Conservation (phyloP, 2,113 vertebrate species). For the Silurus glanis region DNA sequence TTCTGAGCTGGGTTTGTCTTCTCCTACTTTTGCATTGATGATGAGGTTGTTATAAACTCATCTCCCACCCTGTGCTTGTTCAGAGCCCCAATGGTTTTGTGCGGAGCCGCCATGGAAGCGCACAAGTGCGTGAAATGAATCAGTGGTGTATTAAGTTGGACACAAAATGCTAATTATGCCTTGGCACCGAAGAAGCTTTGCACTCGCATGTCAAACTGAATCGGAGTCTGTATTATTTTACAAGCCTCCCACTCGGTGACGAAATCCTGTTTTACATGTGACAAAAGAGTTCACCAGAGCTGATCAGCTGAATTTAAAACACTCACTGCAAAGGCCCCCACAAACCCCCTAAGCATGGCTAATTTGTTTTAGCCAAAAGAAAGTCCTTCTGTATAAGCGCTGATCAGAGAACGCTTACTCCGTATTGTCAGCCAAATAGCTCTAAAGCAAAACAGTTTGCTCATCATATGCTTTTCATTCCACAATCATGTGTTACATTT, state of each 20-base stretch:
- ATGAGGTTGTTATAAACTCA: not conserved
- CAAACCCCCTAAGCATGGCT: conserved; percentile 26
- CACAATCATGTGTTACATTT: not conserved
- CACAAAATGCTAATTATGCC: conserved; percentile 38
- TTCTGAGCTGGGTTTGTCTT: not conserved
- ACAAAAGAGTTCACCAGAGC: conserved; percentile 39
- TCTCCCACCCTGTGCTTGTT: not conserved
- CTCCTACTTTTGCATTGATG: not conserved
- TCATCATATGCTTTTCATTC: conserved; percentile 18
- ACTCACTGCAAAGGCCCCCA: not conserved
- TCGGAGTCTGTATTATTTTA: conserved; percentile 11
- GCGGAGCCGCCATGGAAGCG: not conserved
- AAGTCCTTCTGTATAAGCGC: not conserved
- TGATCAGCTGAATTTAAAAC: conserved; percentile 34
- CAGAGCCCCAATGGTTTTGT: not conserved
- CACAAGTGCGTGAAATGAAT: conserved; percentile 41
- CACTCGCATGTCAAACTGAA: conserved; percentile 19
- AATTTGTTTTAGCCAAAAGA: conserved; percentile 29
- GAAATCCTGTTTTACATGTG: conserved; percentile 36
- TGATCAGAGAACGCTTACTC: conserved; percentile 17
- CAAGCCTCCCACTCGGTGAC: conserved; percentile 19
- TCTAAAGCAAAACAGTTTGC: conserved; percentile 11
- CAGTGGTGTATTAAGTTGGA: conserved; percentile 41
- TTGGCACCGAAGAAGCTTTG: conserved; percentile 6
- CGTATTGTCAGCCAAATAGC: not conserved